Evolutionary conservation across 2,113 vertebrate genomes (phyloP).

Genomic region (Rhinopomastus cyanomelas): DNA sequence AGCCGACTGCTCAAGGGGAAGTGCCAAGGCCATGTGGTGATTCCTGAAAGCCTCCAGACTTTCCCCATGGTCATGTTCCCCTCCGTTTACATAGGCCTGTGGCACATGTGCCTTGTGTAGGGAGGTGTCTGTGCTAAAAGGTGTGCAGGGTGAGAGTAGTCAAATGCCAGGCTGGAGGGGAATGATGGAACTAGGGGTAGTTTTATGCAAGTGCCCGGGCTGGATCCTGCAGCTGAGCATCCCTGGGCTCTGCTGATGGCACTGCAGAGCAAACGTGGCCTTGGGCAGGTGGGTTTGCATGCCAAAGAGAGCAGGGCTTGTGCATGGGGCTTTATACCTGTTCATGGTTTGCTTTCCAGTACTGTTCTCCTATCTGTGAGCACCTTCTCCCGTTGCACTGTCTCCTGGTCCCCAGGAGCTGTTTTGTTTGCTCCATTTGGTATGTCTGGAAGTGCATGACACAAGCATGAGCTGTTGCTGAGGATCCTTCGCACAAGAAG

Average conservation of each 20-base stretch:
- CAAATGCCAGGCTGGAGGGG: not conserved
- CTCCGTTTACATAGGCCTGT: accelerated
- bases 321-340: accelerated
- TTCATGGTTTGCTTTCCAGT: not conserved
- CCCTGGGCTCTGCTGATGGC: not conserved
- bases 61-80: not conserved
- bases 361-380: not conserved
- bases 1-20: not conserved
- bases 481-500: not conserved
- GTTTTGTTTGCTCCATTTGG: not conserved
- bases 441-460: not conserved
- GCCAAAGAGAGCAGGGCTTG: not conserved
- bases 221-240: not conserved
- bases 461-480: accelerated
- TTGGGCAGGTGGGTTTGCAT: not conserved
- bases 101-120: too few species aligned
- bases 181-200: not conserved
- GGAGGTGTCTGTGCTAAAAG: not conserved
- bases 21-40: accelerated
- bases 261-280: accelerated
- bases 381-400: not conserved
- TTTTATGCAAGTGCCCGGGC: not conserved
- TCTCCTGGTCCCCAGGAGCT: not conserved
- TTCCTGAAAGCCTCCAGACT: not conserved
- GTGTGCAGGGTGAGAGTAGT: not conserved